phyloP scores from a whole-genome alignment of 2,113 vertebrate species.

The Melanotaenia duboulayi region DNA sequence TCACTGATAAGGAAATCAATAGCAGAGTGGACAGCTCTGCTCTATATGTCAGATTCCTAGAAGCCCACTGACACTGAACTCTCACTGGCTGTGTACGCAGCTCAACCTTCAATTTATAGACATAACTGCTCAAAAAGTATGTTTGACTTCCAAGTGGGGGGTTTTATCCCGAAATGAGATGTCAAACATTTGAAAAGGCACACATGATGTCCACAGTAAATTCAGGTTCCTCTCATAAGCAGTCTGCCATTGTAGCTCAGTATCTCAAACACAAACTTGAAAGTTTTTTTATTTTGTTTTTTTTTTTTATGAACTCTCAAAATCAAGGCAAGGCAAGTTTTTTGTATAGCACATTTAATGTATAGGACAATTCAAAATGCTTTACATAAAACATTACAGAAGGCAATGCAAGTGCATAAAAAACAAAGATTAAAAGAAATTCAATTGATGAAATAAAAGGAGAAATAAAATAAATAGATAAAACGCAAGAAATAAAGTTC shows the following conservation, averaged over 20 bases:
- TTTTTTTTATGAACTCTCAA: too few species aligned
- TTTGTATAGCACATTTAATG: too few species aligned
- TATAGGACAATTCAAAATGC: too few species aligned
- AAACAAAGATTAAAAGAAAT: too few species aligned
- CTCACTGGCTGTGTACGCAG: conserved; percentile 36
- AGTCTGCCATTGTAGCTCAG: not conserved
- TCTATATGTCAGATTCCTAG: conserved; percentile 37
- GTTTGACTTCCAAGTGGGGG: conserved; percentile 20
- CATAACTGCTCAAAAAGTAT: conserved; percentile 10
- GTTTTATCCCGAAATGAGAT: conserved; percentile 26
- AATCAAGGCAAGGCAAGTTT: too few species aligned
- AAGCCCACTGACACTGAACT: conserved; percentile 29
- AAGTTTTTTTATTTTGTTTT: too few species aligned
- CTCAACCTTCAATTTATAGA: conserved; percentile 44
- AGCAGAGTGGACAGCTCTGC: conserved; percentile 60
- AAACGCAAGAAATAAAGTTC: too few species aligned
- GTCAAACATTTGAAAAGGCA: conserved; percentile 20
- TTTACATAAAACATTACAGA: too few species aligned
- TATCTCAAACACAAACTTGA: too few species aligned
- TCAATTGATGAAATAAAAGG: too few species aligned
- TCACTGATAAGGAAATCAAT: conserved; percentile 70
- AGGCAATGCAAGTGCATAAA: too few species aligned
- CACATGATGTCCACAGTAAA: not conserved
- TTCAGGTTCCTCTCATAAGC: not conserved
- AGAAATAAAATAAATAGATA: too few species aligned